phyloP scores from a whole-genome alignment of 2,113 vertebrate species.

The Microtus richardsoni region DNA sequence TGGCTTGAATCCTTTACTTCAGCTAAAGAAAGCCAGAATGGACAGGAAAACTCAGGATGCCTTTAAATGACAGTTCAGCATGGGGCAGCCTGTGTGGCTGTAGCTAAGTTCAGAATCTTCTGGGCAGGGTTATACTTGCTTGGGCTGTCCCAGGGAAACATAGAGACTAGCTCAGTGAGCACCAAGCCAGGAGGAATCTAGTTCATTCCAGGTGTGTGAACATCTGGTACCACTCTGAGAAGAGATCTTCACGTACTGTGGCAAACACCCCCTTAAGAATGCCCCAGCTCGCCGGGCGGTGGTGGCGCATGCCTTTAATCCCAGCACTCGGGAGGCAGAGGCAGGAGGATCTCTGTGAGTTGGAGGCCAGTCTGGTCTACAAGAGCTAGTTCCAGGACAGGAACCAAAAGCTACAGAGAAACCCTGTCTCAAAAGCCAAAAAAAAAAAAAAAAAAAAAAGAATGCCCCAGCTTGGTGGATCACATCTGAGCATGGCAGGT shows the following conservation, averaged over 20 bases:
- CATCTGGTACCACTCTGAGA: background rate
- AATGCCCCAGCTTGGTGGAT: no score
- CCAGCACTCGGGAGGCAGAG: no score
- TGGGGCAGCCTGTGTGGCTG: background rate
- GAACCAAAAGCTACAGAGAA: no score
- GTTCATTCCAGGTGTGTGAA: background rate
- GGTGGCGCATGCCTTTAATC: no score
- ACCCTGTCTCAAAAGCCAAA: no score
- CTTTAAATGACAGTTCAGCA: background rate
- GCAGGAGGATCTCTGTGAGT: no score
- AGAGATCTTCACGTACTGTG: background rate
- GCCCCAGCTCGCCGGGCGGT: no score
- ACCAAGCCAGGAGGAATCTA: background rate
- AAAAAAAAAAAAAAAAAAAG: no score
- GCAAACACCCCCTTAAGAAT: background rate
- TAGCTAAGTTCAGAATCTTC: constrained; percentile 34
- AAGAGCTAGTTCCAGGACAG: no score
- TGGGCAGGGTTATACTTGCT: background rate
- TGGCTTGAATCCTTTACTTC: background rate
- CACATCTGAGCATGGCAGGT: no score
- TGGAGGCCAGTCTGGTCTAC: no score
- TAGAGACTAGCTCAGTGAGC: background rate
- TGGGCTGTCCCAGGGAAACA: background rate
- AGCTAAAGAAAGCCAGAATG: constrained; percentile 23
- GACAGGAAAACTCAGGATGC: background rate